These are phyloP conservation scores for Aphodius sticticus DNA, from an alignment of 2,888 invertebrate species.

Conservation along the genomic window DNA sequence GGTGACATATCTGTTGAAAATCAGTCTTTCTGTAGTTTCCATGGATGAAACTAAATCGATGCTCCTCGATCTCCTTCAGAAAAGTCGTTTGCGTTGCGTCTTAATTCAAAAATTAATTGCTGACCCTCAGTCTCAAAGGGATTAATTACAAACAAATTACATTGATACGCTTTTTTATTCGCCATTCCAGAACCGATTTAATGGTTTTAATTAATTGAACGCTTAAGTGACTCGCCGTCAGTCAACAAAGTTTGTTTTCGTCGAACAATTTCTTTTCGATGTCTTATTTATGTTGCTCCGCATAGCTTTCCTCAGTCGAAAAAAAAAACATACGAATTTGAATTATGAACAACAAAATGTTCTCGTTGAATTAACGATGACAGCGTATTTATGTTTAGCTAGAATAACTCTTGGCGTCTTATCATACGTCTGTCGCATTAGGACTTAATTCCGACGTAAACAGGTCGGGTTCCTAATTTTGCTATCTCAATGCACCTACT, in stretches of 20 bases:
- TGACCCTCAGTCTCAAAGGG: neutral
- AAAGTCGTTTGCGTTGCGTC: neutral
- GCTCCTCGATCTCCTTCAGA: neutral
- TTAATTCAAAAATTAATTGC: neutral
- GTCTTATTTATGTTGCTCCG: neutral
- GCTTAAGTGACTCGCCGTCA: neutral
- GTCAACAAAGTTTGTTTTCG: neutral
- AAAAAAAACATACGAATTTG: too few relatives aligned
- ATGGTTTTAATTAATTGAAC: neutral
- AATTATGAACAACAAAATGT: too few relatives aligned
- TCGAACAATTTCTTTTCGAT: neutral
- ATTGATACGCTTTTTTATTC: neutral
- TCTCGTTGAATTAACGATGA: too few relatives aligned
- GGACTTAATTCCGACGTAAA: too few relatives aligned
- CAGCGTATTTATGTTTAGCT: too few relatives aligned
- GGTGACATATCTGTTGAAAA: neutral
- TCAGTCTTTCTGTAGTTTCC: too few relatives aligned
- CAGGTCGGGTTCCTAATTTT: too few relatives aligned
- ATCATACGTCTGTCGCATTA: too few relatives aligned
- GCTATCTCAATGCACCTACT: too few relatives aligned
- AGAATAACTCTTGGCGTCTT: too few relatives aligned
- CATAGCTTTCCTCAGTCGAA: neutral
- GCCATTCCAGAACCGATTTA: neutral
- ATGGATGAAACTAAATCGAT: too few relatives aligned
- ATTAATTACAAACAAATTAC: conserved; percentile 4